phyloP scores from a whole-genome alignment of 1,140 invertebrate genomes.

The Sipha flava region DNA sequence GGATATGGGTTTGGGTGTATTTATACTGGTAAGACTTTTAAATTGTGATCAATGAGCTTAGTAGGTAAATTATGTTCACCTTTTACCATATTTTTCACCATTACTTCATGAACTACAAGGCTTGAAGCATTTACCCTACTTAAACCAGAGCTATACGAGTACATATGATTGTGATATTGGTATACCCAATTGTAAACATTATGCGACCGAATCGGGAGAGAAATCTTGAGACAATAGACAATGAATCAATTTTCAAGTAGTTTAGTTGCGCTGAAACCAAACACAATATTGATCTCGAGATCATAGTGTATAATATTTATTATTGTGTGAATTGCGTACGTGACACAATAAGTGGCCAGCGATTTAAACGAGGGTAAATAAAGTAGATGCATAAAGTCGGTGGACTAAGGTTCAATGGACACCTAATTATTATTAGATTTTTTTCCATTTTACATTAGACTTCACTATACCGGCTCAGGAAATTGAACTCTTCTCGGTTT shows the following conservation, averaged over 20 bases:
- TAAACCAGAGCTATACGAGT: not conserved
- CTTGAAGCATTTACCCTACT: not conserved
- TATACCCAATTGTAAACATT: slow-evolving; percentile 5
- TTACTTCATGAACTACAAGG: not conserved
- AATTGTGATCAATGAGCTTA: not conserved
- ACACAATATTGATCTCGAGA: not conserved
- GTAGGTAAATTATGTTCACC: not conserved
- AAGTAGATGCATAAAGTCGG: not conserved
- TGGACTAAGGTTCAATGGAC: slow-evolving; percentile 19
- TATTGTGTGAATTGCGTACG: not conserved
- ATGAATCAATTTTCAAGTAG: slow-evolving; percentile 6
- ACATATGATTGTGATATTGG: not conserved
- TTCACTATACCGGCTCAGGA: not conserved
- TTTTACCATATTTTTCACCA: not conserved
- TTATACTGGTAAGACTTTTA: not conserved
- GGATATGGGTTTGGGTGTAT: not conserved
- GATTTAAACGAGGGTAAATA: slow-evolving; percentile 27
- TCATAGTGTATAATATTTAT: not conserved
- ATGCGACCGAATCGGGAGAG: slow-evolving; percentile 17
- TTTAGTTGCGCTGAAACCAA: not conserved
- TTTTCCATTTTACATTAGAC: not conserved
- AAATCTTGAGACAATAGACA: slow-evolving; percentile 23
- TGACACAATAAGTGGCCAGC: not conserved
- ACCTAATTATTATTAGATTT: not conserved
- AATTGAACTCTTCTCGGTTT: slow-evolving; percentile 1